These are phyloP conservation scores for Zoanthus gigantus DNA, from an alignment of 92 coral and sea anemone species.

Conservation along the genomic window DNA sequence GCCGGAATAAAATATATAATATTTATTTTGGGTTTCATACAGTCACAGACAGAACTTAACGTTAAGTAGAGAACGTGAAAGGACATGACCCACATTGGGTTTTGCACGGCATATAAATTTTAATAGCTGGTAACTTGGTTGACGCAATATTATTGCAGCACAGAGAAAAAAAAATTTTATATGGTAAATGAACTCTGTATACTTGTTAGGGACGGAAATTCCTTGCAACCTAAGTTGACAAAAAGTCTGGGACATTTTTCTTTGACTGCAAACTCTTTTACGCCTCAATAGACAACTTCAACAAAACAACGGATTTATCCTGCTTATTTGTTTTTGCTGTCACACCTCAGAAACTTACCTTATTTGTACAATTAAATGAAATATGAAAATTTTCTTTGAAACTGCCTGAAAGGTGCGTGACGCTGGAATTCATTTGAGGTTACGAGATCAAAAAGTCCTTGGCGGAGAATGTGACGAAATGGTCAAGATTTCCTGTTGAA, in stretches of 20 bases:
- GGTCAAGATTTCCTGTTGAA: not conserved
- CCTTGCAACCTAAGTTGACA: not conserved
- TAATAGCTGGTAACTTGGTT: not conserved
- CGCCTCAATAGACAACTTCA: not conserved
- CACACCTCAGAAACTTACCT: not conserved
- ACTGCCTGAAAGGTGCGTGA: not conserved
- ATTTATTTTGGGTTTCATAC: not conserved
- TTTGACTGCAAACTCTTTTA: too few relatives aligned
- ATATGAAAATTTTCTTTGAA: conserved; percentile 15
- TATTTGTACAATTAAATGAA: conserved; percentile 10
- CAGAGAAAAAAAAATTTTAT: not conserved
- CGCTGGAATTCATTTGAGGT: not conserved
- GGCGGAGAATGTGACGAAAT: not conserved
- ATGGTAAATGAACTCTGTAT: not conserved
- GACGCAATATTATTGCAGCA: conserved; percentile 22
- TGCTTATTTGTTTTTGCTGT: not conserved
- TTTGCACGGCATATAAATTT: not conserved
- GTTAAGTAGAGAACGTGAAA: not conserved
- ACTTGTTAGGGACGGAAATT: not conserved
- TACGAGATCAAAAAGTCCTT: not conserved
- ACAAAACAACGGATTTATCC: not conserved
- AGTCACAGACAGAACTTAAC: not conserved
- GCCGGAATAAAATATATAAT: too few relatives aligned
- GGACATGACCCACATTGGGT: not conserved
- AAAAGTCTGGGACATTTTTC: not conserved